Base-by-base conservation (phyloP, 2,797 vertebrate species). In the Decapterus maruadsi region DNA sequence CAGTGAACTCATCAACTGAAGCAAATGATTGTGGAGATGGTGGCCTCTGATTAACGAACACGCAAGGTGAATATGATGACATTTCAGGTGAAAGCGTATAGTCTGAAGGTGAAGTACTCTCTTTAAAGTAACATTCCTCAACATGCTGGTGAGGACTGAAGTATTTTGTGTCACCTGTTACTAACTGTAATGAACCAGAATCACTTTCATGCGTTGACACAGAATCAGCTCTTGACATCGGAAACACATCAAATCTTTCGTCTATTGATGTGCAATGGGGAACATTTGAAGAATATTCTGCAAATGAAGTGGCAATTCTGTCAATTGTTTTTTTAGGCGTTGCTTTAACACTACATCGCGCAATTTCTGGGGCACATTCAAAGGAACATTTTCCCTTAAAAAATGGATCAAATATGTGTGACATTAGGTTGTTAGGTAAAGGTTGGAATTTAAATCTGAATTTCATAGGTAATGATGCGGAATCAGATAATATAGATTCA, bases 381-480 rank as follows among this genome's bases (percentile, higher is more conserved):
- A n/a, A 13, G 2, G 12, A 72, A 59, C 29, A 68, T 43, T 73
- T 68, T 67, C 82, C 84, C 1, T 51, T 86, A 64, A 87, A 93
- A 0, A 75, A 0, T 29, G 87, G 81, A 77, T 93, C 89, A 72
- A 34, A 62, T 11, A 84, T 6, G 46, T 88, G 72, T 17, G 88
- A 88, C 0, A 91, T 89, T 6, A 88, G 61, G 0, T 42, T 82
- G 16, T 50, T 17, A 13, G 31, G 11, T 4, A 40, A 6, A 38
- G 40, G 22, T 0, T 48, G 66, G 1, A 46, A 34, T 13, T 0
- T 22, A 1, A 8, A 3, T 2, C 2, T 55, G 9, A 8, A 11
- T 20, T 63, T 3, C 0, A 58, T 20, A 40, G 20, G 0, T 42
- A 8, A 17, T 5, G 2, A 8, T 14, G 8, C 13, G 5, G 16